Evolutionary conservation across 2,113 vertebrate species (phyloP), one percentile per base, ranked within the genome.

Genomic region (Grus americana): DNA sequence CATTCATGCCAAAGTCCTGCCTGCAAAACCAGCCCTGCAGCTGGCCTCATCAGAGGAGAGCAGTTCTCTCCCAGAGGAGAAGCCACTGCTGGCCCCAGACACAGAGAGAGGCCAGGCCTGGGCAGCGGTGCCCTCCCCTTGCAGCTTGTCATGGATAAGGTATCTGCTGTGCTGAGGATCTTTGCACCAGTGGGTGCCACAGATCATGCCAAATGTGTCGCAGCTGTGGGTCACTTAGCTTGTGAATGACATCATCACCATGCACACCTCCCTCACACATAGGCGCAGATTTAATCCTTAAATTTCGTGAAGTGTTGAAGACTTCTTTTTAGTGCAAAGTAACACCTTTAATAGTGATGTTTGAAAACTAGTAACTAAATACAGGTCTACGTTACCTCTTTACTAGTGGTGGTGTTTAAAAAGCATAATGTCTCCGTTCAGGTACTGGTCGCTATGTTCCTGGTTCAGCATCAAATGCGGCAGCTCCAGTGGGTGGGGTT

Each of bases 361-460:
- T 63, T 90, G 32, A 75, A 79, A 81, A 50, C 15, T 34, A 47
- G 26, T 80, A 38, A 36, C 7, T 81, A 42, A 58, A 59, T 79
- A 40, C 11, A 46, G 16, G 12, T 91, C 5, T 47, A 32, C 0
- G 0, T 61, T 52, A 46, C 24, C 6, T 55, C 15, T 82, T 79
- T 76, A 59, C 12, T 50, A 24, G 10, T n/a, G 7, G 8, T 68
- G 19, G 4, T 78, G 22, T 30, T 92, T 61, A 66, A 78, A 79
- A 76, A 34, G 26, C 11, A 38, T 89, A 5, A 24, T 78, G 15
- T 76, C 15, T 97, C 93, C 1, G 0, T 81, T 46, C 90, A 99
- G 99, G 99, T 93, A 90, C 98, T 92, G 99, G 99, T 70, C 99
- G 99, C 42, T 99, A 99, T 80, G 99, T 99, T 90, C 99, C 99